Evolutionary conservation across 2,797 vertebrate species (phyloP).

Genomic region (Sarcophilus harrisii): DNA sequence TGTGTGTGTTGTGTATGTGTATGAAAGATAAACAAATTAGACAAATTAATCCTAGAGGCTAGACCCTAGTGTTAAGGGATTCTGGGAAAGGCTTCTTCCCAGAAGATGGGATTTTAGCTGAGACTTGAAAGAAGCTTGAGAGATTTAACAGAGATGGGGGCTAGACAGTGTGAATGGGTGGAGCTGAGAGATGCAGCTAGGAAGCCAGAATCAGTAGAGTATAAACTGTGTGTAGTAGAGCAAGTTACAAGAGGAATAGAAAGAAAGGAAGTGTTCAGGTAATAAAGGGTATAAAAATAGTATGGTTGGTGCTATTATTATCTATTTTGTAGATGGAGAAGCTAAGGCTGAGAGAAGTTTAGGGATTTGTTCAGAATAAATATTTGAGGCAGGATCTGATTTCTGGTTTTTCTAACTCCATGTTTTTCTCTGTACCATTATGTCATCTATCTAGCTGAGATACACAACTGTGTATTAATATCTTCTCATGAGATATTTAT

Average conservation of each 20-base stretch:
- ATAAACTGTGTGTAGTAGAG: not conserved
- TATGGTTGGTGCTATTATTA: not conserved
- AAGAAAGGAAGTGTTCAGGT: not conserved
- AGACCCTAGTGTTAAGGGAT: not conserved
- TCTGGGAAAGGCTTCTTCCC: not conserved
- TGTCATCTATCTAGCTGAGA: not conserved
- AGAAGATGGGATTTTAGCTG: not conserved
- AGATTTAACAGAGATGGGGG: not conserved
- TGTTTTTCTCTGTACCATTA: not conserved
- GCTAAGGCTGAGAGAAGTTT: not conserved
- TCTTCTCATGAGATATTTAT: not conserved
- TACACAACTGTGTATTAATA: not conserved
- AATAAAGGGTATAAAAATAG: not conserved
- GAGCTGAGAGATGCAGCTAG: not conserved
- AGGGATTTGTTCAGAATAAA: not conserved
- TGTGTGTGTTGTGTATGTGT: no score
- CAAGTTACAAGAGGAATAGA: not conserved
- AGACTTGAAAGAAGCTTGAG: not conserved
- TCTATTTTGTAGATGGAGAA: not conserved
- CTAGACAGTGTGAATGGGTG: not conserved
- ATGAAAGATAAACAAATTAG: no score
- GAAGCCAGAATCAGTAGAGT: not conserved
- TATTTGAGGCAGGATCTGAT: not conserved
- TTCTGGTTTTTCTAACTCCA: not conserved
- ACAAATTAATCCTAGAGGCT: no score